Base-by-base conservation (phyloP, 1,140 invertebrate species). In the Sarcophaga peregrina region DNA sequence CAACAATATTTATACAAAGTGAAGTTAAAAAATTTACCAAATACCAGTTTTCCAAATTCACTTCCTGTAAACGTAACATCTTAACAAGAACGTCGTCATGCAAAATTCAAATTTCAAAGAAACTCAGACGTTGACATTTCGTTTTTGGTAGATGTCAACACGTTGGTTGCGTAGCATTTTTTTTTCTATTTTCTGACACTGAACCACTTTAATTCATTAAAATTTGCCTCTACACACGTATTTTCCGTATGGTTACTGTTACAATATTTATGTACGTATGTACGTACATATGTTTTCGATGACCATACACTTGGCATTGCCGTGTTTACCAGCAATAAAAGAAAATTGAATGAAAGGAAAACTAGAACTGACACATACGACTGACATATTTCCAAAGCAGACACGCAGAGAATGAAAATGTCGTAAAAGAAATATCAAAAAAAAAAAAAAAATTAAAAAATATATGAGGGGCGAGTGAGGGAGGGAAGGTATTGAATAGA, bases 241-340 rank as follows among this genome's bases (percentile, higher is more conserved):
- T 68, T 15, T 68, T 20, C 17, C 20, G 7, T 37, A 37, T 68
- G 62, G 62, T 20, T 8, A 20, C 17, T 25, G 17, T 68, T 8
- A 20, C 17, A 8, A 20, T 20, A 20, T 68, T 3, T 58, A n/a
- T 58, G 13, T 58, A 68, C 3, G 62, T 68, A n/a, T 58, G 13
- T 58, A 68, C 3, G 17, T 20, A n/a, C 15, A 5, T 58, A 58
- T 13, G 54, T 58, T 58, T n/a, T 7, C 17, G 62, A 68, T 68
- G 62, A 78, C 75, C n/a, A 52, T 78, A 78, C 75, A 78, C 75
- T 78, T 78, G 75, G 48, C 75, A 78, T 78, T 78, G 75, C 50
- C 75, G 48, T 78, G 75, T 25, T 50, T 50, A 52, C 20, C 50
- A 25, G 20, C 75, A 78, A 50, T 78, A 78, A 78, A 15, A n/a